These are phyloP conservation scores for Nemopilema nomurai DNA, from an alignment of 30 jellyfish, hydroid and myxozoan species.

Conservation along the genomic window DNA sequence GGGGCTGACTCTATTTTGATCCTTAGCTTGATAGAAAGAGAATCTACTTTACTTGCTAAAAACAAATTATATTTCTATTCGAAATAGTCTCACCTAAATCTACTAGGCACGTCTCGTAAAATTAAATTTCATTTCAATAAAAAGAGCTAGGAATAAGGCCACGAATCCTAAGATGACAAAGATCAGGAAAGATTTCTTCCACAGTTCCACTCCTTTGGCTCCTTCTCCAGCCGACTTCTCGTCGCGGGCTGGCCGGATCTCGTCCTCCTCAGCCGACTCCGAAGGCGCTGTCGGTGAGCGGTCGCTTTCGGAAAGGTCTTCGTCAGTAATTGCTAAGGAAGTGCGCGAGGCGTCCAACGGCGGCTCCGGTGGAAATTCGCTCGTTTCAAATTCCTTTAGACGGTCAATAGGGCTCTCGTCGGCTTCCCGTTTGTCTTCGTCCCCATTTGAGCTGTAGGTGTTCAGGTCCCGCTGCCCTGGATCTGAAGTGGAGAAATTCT, in stretches of 20 bases:
- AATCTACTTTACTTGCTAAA: neutral
- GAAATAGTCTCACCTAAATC: neutral
- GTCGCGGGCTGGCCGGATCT: constrained; percentile 16
- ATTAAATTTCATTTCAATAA: constrained; percentile 50
- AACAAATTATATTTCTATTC: neutral
- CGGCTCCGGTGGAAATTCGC: constrained; percentile 82
- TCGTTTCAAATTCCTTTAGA: constrained; percentile 75
- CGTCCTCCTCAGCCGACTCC: constrained; percentile 42
- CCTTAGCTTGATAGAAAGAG: too few relatives aligned
- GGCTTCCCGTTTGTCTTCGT: constrained; percentile 26
- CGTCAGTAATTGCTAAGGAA: constrained; percentile 71
- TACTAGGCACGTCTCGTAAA: constrained; percentile 13
- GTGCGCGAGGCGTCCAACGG: constrained; percentile 78
- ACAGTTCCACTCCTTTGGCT: neutral
- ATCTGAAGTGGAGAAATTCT: constrained; percentile 43
- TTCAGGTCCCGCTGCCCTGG: constrained; percentile 51
- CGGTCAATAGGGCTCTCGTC: constrained; percentile 50
- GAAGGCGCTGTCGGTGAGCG: constrained; percentile 32
- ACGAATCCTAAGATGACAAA: constrained; percentile 21
- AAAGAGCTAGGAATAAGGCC: constrained; percentile 34
- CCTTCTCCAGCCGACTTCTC: constrained; percentile 34
- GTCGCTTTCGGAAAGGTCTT: constrained; percentile 43
- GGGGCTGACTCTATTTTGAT: too few relatives aligned
- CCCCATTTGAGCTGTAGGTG: constrained; percentile 31
- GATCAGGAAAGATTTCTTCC: constrained; percentile 5